These are phyloP conservation scores for Lampropteryx suffumata DNA, from an alignment of 2,888 invertebrate species.

Conservation along the genomic window DNA sequence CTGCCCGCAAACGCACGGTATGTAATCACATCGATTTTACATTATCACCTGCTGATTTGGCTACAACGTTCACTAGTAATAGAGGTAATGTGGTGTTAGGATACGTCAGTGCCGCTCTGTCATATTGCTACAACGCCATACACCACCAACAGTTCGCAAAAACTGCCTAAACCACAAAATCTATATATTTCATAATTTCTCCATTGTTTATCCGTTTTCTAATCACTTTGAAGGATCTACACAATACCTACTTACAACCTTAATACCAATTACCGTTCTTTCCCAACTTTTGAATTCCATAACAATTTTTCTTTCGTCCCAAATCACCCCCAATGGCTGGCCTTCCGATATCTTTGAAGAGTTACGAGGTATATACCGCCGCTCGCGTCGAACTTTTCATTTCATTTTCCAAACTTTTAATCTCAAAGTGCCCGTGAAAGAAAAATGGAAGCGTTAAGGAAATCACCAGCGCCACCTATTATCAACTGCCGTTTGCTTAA, in stretches of 20 bases:
- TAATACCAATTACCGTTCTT: conserved; percentile 11
- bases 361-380: conserved; percentile 50
- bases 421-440: conserved; percentile 82
- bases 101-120: no score
- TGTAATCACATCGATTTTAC: background rate
- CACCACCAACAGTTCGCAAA: no score
- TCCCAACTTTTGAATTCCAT: conserved; percentile 17
- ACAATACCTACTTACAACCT: background rate
- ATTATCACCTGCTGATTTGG: background rate
- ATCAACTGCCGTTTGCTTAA: conserved; percentile 58
- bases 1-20: background rate
- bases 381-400: conserved; percentile 66
- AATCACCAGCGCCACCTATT: conserved; percentile 81
- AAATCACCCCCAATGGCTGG: conserved; percentile 21
- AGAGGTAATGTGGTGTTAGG: no score
- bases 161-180: no score
- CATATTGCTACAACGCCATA: no score
- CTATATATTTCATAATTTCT: no score
- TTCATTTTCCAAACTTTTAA: conserved; percentile 80
- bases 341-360: conserved; percentile 23
- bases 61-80: no score
- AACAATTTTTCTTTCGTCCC: conserved; percentile 16
- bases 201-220: no score
- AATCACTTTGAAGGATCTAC: background rate
- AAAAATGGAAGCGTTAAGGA: conserved; percentile 77